Percentiles rank a stretch among this genome's conserved stretches.
phyloP scores from a whole-genome alignment of 2,888 invertebrate species.

The Darwinula stevensoni region DNA sequence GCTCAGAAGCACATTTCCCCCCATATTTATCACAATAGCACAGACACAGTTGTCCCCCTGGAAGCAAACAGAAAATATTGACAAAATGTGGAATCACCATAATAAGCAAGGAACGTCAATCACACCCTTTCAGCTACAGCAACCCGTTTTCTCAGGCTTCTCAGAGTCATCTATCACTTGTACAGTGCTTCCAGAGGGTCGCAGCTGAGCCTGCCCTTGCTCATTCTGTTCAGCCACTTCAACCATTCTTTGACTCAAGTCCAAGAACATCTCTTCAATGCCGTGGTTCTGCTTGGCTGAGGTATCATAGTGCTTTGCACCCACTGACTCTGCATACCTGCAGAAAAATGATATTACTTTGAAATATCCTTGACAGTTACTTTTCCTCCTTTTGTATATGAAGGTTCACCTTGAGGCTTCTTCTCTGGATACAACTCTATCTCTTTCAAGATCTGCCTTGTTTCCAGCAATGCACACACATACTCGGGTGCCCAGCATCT shows the following conservation, averaged over 20 bases:
- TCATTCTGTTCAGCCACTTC: slow-evolving; percentile 15
- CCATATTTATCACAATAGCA: no score
- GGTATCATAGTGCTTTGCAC: slow-evolving; percentile 68
- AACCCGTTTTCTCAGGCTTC: no score
- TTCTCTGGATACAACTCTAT: slow-evolving; percentile 48
- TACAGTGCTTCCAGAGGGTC: not conserved
- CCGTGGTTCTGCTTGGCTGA: slow-evolving; percentile 78
- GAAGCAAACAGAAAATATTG: no score
- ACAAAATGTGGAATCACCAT: no score
- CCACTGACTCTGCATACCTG: slow-evolving; percentile 66
- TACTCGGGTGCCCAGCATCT: slow-evolving; percentile 79
- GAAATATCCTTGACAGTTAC: slow-evolving; percentile 4
- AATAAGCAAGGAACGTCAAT: no score
- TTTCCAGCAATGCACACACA: slow-evolving; percentile 81
- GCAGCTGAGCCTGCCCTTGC: no score
- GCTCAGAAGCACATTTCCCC: no score
- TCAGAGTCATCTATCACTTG: not conserved
- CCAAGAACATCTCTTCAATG: slow-evolving; percentile 64
- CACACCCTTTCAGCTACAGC: no score
- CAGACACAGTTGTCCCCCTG: no score
- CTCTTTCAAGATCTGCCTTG: slow-evolving; percentile 79
- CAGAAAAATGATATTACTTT: slow-evolving; percentile 12
- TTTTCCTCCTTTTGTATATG: no score
- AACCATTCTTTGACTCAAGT: slow-evolving; percentile 47
- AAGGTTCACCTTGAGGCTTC: slow-evolving; percentile 53